Evolutionary conservation across 2,113 vertebrate genomes (phyloP), one percentile per base, ranked within the genome.

Genomic region (Cyphomyrus plagiostoma): DNA sequence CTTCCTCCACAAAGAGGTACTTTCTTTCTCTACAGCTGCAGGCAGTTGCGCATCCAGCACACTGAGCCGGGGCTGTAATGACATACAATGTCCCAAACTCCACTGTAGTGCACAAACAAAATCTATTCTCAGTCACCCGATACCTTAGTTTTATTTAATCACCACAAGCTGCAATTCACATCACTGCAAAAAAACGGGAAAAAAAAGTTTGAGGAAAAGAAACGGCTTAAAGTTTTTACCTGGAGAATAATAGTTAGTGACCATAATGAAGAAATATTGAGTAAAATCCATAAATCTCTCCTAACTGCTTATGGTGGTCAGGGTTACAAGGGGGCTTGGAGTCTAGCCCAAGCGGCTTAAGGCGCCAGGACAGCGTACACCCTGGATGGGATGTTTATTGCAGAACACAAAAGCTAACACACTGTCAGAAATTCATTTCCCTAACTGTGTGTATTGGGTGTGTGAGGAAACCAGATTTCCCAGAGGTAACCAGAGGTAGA

Each of bases 141-240:
- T 82, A 82, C 49, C 62, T 52, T 82, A 45, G 48, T 77, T 15
- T 77, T 74, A 48, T 52, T 89, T 77, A 80, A 89, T 77, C 88
- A 89, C 46, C 26, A 21, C 70, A 53, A 52, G 48, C 30, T 82
- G 48, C 53, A 49, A 39, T 8, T 89, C 19, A 70, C 66, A 46
- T 88, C 88, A 66, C 53, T 42, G 39, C 23, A 15, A 15, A n/a
- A 39, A 77, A 77, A 42, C 1, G n/a, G 9, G 1, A 4, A 9
- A 35, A 19, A 77, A 77, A 39, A 77, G 4, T 39, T 42, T 10
- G 62, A 1, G n/a, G 10, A 70, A 70, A 70, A 30, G n/a, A 70
- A 13, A 70, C 8, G 26, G 62, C 62, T 66, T 66, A 26, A 13
- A 70, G 26, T 70, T 70, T 70, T 70, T 70, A 70, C 62, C 62